Evolutionary conservation across 2,113 vertebrate species (phyloP).

Genomic region (Mionectes macconnelli): DNA sequence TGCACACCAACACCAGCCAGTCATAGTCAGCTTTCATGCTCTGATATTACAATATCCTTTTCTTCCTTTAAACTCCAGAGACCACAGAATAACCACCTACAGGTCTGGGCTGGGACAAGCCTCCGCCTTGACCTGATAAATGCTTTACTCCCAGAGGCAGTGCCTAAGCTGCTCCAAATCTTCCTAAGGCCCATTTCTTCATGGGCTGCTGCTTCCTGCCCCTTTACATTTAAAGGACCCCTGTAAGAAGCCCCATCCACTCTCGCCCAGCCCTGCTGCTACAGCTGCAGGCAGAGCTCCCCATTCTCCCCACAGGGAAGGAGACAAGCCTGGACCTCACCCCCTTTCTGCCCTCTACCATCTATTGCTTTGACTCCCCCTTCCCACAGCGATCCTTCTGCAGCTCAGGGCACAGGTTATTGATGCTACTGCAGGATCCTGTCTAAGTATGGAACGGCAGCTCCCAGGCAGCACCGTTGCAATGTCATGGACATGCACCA

Average conservation of each 20-base stretch:
- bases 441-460: not conserved
- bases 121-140: not conserved
- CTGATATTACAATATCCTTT: not conserved
- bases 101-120: not conserved
- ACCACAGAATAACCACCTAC: not conserved
- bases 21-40: not conserved
- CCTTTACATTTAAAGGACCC: not conserved
- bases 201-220: not conserved
- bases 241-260: not conserved
- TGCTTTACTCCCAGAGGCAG: not conserved
- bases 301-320: accelerated
- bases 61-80: not conserved
- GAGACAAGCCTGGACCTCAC: not conserved
- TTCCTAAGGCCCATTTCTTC: not conserved
- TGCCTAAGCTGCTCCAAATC: not conserved
- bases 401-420: not conserved
- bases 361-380: not conserved
- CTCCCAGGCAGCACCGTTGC: not conserved
- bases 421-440: not conserved
- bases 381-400: not conserved
- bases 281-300: not conserved
- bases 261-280: not conserved
- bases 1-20: not conserved
- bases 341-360: not conserved
- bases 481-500: not conserved